A percentile compares a stretch with the other conserved stretches of the same genome.
Evolutionary conservation across 2,797 vertebrate genomes (phyloP).

Genomic region (Microctenopoma steveboyesi): DNA sequence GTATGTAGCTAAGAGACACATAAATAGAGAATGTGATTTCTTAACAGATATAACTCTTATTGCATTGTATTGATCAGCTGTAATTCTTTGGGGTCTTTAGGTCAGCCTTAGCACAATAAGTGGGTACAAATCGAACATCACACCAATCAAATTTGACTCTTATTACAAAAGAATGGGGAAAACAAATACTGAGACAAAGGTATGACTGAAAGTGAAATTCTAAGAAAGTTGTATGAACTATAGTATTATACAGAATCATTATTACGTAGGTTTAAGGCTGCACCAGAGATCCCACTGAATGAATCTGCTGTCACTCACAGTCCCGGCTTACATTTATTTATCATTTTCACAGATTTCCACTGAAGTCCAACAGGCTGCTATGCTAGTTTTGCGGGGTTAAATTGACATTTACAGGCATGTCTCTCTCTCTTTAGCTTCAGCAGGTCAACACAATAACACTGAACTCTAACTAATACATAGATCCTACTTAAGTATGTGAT

Average conservation of each 20-base stretch:
- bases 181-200: not conserved
- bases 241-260: not conserved
- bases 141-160: not conserved
- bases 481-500: conserved; percentile 24
- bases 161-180: no score
- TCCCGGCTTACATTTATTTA: conserved; percentile 6
- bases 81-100: conserved; percentile 53
- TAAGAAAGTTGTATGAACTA: not conserved
- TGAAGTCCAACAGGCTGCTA: conserved; percentile 5
- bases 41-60: conserved; percentile 31
- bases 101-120: not conserved
- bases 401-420: conserved; percentile 1
- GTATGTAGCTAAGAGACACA: conserved; percentile 36
- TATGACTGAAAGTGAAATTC: not conserved
- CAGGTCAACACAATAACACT: conserved; percentile 12
- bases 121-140: not conserved
- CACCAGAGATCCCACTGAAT: conserved; percentile 54
- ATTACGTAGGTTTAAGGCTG: not conserved
- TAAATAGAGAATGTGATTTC: conserved; percentile 12
- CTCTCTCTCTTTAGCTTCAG: conserved; percentile 5
- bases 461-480: conserved; percentile 43
- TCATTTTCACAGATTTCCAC: conserved; percentile 9
- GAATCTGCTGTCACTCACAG: conserved; percentile 18
- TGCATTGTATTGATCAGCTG: conserved; percentile 24
- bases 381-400: conserved; percentile 10